Evolutionary conservation across 92 coral and sea anemone genomes (phyloP), one percentile per base, ranked within the genome.

Genomic region (Siderastrea siderea): DNA sequence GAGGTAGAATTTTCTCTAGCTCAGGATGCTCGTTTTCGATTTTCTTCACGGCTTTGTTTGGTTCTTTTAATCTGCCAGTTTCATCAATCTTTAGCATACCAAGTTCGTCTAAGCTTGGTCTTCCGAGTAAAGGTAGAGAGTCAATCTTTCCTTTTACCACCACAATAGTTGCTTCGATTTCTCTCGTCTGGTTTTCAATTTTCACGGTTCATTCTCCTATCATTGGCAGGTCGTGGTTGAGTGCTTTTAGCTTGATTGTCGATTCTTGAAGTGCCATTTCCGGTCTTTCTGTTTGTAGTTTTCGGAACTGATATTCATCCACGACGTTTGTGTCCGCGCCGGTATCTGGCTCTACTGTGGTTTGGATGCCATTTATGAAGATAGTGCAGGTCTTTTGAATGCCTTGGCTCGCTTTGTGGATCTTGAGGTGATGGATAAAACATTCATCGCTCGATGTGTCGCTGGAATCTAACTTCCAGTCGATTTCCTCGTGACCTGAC

Each of bases 41-140:
- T 81, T 68, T 57, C 54, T 81, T 68, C 85, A 71, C 64, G 44
- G 38, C 46, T 71, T 74, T 91, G 78, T 88, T 87, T 54, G 96
- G 94, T 17, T 89, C 77, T 77, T 77, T 70, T 46, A 94, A 82
- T 61, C 92, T 84, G 66, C 97, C 97, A 11, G 95, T 86, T 50
- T 80, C 86, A 66, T 88, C 93, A 68, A 88, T 91, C 52, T 84
- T 50, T 17, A 91, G 80, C 90, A 92, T 89, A 43, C 93, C 95
- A 64, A 94, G 89, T 78, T 84, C 92, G 65, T 91, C 96, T 26
- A 88, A 78, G 82, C 91, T 88, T 84, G 82, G 84, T 64, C 94
- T 84, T 47, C 93, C 87, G 0, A 26, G 38, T 26, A 26, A 83
- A 80, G 92, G 94, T 75, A 81, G 90, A 64, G 96, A 93, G 74